Percentiles rank a stretch among this genome's conserved stretches.
Conservation (phyloP, 2,888 invertebrate genomes). For the Drosophila neotestacea region DNA sequence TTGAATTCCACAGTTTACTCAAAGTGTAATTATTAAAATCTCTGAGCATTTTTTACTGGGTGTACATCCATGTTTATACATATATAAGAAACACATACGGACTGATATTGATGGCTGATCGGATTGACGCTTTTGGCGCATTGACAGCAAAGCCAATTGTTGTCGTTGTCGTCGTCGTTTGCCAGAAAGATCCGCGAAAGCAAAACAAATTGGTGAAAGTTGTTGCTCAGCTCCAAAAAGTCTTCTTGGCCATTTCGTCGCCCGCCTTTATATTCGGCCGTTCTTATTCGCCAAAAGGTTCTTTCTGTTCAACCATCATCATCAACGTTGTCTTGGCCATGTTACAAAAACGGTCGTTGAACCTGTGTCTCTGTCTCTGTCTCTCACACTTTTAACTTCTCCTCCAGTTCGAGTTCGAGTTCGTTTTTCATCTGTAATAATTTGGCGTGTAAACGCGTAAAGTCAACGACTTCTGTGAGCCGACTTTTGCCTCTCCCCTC, state of each 20-base stretch:
- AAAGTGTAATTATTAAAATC: not conserved
- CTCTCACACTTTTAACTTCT: not conserved
- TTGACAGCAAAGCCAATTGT: conserved; percentile 69
- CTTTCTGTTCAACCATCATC: conserved; percentile 39
- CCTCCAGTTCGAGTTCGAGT: conserved; percentile 22
- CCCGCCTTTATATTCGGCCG: conserved; percentile 61
- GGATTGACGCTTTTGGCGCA: conserved; percentile 68
- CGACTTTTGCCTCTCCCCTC: not conserved
- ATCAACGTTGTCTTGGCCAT: conserved; percentile 44
- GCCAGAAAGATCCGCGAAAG: conserved; percentile 77
- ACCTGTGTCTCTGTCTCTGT: conserved; percentile 33
- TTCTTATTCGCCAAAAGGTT: conserved; percentile 79
- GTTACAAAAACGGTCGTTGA: conserved; percentile 78
- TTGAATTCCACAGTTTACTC: too few relatives aligned
- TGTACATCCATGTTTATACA: not conserved
- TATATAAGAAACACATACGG: too few relatives aligned
- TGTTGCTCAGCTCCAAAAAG: conserved; percentile 68
- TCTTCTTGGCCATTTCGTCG: conserved; percentile 66
- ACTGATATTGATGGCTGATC: conserved; percentile 49
- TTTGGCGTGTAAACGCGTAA: conserved; percentile 73
- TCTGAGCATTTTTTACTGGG: not conserved
- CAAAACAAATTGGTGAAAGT: conserved; percentile 85
- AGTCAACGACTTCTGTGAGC: conserved; percentile 75
- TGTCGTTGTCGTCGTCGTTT: conserved; percentile 53
- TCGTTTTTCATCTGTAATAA: conserved; percentile 78